phyloP scores from a whole-genome alignment of 2,113 vertebrate species.

The Oenanthe oenanthe region DNA sequence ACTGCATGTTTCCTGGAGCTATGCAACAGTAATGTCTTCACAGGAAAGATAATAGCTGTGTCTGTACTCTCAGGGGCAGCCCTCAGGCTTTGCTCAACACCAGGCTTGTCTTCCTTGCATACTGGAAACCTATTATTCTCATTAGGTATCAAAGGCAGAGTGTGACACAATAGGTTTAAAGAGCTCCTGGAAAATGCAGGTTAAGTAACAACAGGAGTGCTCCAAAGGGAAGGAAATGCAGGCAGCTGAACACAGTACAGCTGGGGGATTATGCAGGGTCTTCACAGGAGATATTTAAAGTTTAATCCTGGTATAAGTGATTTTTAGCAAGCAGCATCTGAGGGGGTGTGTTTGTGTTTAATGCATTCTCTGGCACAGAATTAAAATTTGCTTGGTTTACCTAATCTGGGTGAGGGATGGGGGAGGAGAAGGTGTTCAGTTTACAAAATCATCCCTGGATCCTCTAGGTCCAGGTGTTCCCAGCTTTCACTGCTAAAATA shows the following conservation, averaged over 20 bases:
- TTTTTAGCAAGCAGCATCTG: not conserved
- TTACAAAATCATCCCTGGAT: not conserved
- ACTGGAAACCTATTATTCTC: conserved; percentile 19
- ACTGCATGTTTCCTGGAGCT: conserved; percentile 19
- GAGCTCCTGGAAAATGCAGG: conserved; percentile 21
- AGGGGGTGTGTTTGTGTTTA: not conserved
- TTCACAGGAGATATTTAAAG: not conserved
- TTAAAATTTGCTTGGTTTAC: not conserved
- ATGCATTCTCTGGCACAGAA: not conserved
- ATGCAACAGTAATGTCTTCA: conserved; percentile 7
- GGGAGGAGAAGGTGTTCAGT: not conserved
- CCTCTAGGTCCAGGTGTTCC: not conserved
- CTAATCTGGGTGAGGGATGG: not conserved
- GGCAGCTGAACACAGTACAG: not conserved
- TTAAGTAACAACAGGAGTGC: not conserved
- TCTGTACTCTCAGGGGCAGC: conserved; percentile 31
- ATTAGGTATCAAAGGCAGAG: conserved; percentile 28
- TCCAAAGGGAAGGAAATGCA: not conserved
- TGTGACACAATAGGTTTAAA: not conserved
- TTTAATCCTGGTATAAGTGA: not conserved
- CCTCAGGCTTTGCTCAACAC: conserved; percentile 16
- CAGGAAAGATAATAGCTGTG: conserved; percentile 24
- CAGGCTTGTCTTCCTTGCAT: not conserved
- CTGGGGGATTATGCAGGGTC: not conserved
- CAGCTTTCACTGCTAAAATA: not conserved